A percentile compares a stretch with the other conserved stretches of the same genome.
These are phyloP conservation scores for Camarhynchus parvulus DNA, from an alignment of 2,113 vertebrate genomes.

Conservation along the genomic window DNA sequence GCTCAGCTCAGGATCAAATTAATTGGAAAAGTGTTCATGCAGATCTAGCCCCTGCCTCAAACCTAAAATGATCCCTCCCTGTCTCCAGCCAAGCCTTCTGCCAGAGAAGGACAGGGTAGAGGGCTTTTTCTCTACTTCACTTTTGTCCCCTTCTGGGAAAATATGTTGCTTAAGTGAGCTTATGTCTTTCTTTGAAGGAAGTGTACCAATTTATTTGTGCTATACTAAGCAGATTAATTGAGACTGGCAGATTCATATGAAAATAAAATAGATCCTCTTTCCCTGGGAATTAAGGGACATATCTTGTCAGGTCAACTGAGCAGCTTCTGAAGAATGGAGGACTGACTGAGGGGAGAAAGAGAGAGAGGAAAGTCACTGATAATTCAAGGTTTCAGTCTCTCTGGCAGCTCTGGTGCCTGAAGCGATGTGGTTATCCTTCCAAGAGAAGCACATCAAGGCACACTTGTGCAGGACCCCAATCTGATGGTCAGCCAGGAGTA, in stretches of 20 bases:
- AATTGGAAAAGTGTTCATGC: background rate
- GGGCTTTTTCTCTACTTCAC: background rate
- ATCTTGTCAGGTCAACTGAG: background rate
- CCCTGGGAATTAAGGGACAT: background rate
- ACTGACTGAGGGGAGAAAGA: fast-evolving
- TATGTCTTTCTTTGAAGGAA: background rate
- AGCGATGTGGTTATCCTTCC: background rate
- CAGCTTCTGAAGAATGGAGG: background rate
- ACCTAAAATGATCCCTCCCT: background rate
- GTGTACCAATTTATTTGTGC: background rate
- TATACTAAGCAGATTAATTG: background rate
- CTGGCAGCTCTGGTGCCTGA: background rate
- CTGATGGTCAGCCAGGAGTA: background rate
- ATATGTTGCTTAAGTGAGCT: background rate
- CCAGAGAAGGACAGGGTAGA: background rate
- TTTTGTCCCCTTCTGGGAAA: background rate
- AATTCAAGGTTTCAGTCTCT: background rate
- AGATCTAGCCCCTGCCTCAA: background rate
- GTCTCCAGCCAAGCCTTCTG: background rate
- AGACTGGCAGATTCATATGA: background rate
- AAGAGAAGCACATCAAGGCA: fast-evolving
- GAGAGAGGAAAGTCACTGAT: background rate
- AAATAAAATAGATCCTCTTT: background rate
- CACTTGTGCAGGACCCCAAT: fast-evolving
- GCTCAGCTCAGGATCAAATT: background rate